Evolutionary conservation across 2,888 invertebrate species (phyloP).

Genomic region (Yponomeuta plumbellus): DNA sequence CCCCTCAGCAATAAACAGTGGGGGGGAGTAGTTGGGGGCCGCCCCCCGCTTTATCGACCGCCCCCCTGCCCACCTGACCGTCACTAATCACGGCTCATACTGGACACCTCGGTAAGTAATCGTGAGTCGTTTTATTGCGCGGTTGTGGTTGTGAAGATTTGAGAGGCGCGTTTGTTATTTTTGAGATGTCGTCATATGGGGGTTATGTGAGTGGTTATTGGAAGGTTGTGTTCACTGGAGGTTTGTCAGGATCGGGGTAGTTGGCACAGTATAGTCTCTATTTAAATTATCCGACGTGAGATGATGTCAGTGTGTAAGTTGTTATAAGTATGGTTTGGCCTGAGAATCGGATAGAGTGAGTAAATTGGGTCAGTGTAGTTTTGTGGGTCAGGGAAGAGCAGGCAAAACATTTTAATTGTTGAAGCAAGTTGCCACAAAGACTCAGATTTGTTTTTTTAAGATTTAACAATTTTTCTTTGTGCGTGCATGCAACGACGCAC

Average conservation of each 20-base stretch:
- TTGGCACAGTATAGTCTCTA: too few relatives aligned
- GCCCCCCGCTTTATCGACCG: slow-evolving; percentile 47
- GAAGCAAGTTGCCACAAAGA: too few relatives aligned
- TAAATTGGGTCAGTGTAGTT: too few relatives aligned
- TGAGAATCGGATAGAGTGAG: too few relatives aligned
- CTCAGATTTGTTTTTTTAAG: too few relatives aligned
- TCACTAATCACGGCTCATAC: slow-evolving; percentile 75
- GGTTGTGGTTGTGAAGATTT: slow-evolving; percentile 17
- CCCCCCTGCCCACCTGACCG: slow-evolving; percentile 66
- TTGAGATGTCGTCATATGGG: not conserved
- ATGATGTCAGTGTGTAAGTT: not conserved
- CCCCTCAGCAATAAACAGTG: slow-evolving; percentile 69
- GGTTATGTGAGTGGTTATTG: slow-evolving; percentile 6
- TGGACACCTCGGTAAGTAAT: slow-evolving; percentile 69
- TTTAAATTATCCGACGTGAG: not conserved
- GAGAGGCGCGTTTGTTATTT: not conserved
- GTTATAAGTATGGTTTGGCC: not conserved
- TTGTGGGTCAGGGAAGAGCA: too few relatives aligned
- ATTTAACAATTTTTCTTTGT: too few relatives aligned
- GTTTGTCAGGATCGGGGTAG: not conserved
- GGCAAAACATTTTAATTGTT: too few relatives aligned
- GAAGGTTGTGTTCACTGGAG: not conserved
- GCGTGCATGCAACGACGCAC: too few relatives aligned
- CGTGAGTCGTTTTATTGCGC: slow-evolving; percentile 52
- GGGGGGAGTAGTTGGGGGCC: slow-evolving; percentile 50